phyloP scores from a whole-genome alignment of 2,888 invertebrate genomes.

The Phaonia tiefii region DNA sequence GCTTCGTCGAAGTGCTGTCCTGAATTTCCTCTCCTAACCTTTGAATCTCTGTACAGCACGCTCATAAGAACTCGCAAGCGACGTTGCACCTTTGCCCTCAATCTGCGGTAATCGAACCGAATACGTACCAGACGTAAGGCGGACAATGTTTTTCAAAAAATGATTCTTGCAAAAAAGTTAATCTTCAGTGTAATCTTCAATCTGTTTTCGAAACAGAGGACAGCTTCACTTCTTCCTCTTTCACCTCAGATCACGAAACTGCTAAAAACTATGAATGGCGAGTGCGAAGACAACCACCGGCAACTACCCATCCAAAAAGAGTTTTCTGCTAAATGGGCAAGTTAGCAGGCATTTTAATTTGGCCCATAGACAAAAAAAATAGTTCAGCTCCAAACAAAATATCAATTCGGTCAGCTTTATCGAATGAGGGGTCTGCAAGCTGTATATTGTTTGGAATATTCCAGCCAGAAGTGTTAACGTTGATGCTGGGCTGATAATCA shows the following conservation, averaged over 20 bases:
- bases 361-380: conserved; percentile 65
- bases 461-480: conserved; percentile 51
- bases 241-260: neutral
- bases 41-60: conserved; percentile 13
- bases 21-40: conserved; percentile 42
- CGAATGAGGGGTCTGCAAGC: no score
- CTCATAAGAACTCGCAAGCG: conserved; percentile 47
- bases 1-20: no score
- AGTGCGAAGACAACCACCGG: no score
- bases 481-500: conserved; percentile 49
- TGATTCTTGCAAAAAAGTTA: conserved; percentile 1
- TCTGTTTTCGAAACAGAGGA: neutral
- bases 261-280: neutral
- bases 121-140: neutral
- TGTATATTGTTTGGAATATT: conserved; percentile 60
- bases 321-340: conserved; percentile 67
- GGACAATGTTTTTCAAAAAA: no score
- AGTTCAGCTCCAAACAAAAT: conserved; percentile 64
- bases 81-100: neutral
- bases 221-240: conserved; percentile 3
- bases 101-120: neutral
- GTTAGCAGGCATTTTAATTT: conserved; percentile 53
- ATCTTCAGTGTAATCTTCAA: conserved; percentile 14
- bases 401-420: conserved; percentile 58
- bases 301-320: conserved; percentile 58